These are phyloP conservation scores for Hetaerina titia DNA, from an alignment of 2,888 invertebrate genomes.

Conservation along the genomic window DNA sequence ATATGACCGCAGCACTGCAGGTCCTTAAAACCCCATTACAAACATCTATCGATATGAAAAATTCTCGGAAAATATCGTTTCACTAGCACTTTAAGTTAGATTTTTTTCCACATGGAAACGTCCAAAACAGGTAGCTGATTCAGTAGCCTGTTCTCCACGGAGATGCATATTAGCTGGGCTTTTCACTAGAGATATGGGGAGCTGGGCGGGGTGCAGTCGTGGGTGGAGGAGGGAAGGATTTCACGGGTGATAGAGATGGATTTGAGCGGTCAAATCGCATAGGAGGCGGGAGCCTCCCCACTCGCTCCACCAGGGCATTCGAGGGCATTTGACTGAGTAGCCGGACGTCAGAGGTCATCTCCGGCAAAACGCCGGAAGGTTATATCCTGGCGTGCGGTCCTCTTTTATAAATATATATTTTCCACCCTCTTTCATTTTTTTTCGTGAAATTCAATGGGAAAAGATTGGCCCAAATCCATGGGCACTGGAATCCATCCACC, in stretches of 20 bases:
- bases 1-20: background rate
- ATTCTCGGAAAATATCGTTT: background rate
- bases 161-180: background rate
- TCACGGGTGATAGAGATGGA: slow-evolving; percentile 51
- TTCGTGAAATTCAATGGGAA: slow-evolving; percentile 52
- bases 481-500: slow-evolving; percentile 50
- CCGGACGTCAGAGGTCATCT: slow-evolving; percentile 59
- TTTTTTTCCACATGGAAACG: background rate
- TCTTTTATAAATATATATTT: background rate
- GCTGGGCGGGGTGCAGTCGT: background rate
- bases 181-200: background rate
- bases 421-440: background rate
- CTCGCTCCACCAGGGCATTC: background rate
- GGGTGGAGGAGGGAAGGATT: background rate
- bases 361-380: slow-evolving; percentile 56
- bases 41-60: background rate
- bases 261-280: slow-evolving; percentile 52
- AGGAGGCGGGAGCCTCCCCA: slow-evolving; percentile 23
- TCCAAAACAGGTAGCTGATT: background rate
- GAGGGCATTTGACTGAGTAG: slow-evolving; percentile 55
- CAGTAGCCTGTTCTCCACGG: background rate
- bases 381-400: background rate
- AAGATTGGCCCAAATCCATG: slow-evolving; percentile 65
- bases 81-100: background rate
- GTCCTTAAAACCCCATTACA: background rate